Base-by-base conservation (phyloP, 2,113 vertebrate species). In the Paramisgurnus dabryanus region DNA sequence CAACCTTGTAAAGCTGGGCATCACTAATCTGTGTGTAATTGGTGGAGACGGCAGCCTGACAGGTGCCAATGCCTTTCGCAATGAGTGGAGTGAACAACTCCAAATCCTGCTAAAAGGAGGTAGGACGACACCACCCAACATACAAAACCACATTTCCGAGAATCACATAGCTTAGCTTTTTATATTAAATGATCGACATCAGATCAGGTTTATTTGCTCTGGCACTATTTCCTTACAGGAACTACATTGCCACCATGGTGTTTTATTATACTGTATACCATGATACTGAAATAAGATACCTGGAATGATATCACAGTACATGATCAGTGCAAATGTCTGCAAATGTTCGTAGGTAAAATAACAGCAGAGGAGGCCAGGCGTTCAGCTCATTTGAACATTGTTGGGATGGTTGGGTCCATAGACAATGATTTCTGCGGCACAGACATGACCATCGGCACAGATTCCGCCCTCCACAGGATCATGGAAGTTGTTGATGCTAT, bases 391-490 rank as follows among this genome's bases (percentile, higher is more conserved):
- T 90, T 99, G 68, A 98, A 97, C 89, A 99, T 99, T 0, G 97
- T 99, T 43, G 97, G 97, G 5, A 90, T 98, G 91, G 97, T 98
- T 57, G 97, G 97, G 27, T 98, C 97, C 47, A 99, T 98, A 10
- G 97, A 99, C 90, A 99, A 99, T 2, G 97, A 99, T 87, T 99
- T 99, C 92, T 98, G 97, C 0, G 97, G 97, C 82, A 99, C 97
- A 0, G 97, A 99, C 88, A 99, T 99, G 97, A 99, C 97, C 83
- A 98, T 99, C 0, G 97, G 97, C 75, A 98, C 96, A 0, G 97
- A 98, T 88, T 98, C 97, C 0, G 97, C 97, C n/a, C 92, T 99
- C 80, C 97, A 99, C 85, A 94, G 97, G 41, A 99, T 99, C 89
- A 94, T 96, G 3, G 97, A 98, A 90, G 95, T 99, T 40, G 94